Conservation (phyloP, 1,140 invertebrate species). For the Drosophila guanche region DNA sequence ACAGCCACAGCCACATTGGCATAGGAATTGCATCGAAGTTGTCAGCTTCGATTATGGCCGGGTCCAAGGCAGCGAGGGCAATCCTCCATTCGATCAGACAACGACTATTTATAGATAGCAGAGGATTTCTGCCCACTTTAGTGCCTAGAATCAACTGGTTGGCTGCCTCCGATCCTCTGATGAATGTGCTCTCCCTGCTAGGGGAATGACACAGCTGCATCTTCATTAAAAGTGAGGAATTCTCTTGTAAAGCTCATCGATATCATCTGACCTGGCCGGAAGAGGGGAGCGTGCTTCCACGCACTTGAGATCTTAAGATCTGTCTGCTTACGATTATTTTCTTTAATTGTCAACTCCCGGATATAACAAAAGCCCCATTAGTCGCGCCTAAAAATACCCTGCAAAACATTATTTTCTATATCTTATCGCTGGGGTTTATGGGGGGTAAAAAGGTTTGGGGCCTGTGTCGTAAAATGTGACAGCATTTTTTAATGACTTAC, state of each 20-base stretch:
- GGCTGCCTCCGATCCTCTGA: constrained; percentile 25
- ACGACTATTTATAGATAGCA: constrained; percentile 67
- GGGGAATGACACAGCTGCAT: constrained; percentile 54
- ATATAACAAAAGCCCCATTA: constrained; percentile 30
- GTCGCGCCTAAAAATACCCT: constrained; percentile 38
- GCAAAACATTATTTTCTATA: constrained; percentile 20
- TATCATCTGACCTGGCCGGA: constrained; percentile 45
- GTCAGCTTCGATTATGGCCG: constrained; percentile 44
- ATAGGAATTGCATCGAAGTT: constrained; percentile 22
- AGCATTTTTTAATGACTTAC: constrained; percentile 6
- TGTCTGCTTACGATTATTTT: constrained; percentile 21
- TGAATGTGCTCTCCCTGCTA: constrained; percentile 26
- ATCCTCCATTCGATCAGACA: constrained; percentile 38
- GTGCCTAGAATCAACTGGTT: constrained; percentile 11
- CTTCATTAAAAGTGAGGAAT: constrained; percentile 51
- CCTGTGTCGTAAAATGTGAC: background rate
- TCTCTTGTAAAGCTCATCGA: constrained; percentile 10
- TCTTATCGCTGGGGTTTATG: constrained; percentile 37
- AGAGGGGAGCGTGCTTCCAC: constrained; percentile 34
- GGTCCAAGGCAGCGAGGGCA: constrained; percentile 32
- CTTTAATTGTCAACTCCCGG: constrained; percentile 43
- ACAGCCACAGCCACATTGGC: background rate
- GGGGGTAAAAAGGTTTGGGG: background rate
- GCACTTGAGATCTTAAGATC: constrained; percentile 41
- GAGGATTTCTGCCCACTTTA: constrained; percentile 18